Evolutionary conservation across 1,140 invertebrate species (phyloP).

Genomic region (Polypedilum pembai): DNA sequence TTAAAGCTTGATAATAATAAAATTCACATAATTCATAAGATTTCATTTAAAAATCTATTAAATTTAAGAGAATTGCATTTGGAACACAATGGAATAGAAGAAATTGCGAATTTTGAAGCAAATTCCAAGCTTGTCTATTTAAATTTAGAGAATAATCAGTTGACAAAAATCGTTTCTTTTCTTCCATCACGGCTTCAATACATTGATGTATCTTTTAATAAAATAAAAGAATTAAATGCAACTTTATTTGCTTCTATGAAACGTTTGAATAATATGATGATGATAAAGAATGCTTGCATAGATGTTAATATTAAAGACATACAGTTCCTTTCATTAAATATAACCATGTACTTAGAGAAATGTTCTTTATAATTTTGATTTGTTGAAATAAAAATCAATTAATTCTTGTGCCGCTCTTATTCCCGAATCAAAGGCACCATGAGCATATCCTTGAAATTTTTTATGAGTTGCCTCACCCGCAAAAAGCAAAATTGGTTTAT

Average conservation of each 20-base stretch:
- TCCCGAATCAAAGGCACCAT: slow-evolving; percentile 71
- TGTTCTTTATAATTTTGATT: no score
- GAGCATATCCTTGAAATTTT: slow-evolving; percentile 64
- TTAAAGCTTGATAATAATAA: background rate
- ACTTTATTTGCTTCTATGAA: background rate
- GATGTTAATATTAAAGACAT: background rate
- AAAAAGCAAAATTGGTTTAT: slow-evolving; percentile 54
- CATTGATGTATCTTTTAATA: background rate
- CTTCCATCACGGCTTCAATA: background rate
- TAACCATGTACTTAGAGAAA: background rate
- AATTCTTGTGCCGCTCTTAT: slow-evolving; percentile 65
- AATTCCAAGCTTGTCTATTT: background rate
- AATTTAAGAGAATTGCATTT: background rate
- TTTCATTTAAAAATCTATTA: background rate
- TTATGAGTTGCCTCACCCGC: slow-evolving; percentile 65
- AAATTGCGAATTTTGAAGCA: background rate
- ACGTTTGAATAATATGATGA: background rate
- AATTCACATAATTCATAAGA: background rate
- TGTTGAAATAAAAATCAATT: slow-evolving; percentile 35
- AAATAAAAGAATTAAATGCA: background rate
- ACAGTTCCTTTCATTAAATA: background rate
- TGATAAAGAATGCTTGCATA: background rate
- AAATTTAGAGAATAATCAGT: background rate
- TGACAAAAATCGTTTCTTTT: background rate
- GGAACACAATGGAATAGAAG: background rate